Evolutionary conservation across 2,888 invertebrate genomes (phyloP), one percentile per base, ranked within the genome.

Genomic region (Globia sparganii): DNA sequence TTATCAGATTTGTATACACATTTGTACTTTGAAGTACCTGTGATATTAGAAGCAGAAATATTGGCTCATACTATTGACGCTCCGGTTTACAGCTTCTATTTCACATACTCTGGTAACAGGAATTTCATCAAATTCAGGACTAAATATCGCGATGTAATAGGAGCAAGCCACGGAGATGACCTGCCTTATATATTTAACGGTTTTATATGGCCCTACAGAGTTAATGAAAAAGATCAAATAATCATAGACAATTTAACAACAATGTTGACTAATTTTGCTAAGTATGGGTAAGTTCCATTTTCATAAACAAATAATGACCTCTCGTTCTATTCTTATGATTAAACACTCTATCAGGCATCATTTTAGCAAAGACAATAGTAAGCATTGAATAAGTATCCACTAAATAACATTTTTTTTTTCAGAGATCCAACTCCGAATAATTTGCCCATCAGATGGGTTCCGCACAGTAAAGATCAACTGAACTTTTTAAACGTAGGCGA

Each of bases 191-290:
- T 94, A 59, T 96, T 95, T 65, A 90, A 92, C 59, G 90, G 90
- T 6, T 87, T 84, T 49, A n/a, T 95, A 21, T 91, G 92, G 88
- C 94, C 95, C 0, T 93, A 91, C 56, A 80, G 86, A 58, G 88
- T 94, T 11, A 91, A 83, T 40, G 70, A 88, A 34, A 87, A 89
- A 62, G 96, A 96, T 86, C 86, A 84, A 58, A 84, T 83, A 78
- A 89, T 94, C 34, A 94, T 96, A 49, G 90, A 94, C 8, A 89
- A 88, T 78, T 91, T 96, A 85, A 94, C 95, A 2, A 91, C 88
- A 72, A 86, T 95, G 88, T 94, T 95, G 93, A 94, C 94, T 0
- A 94, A 96, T 83, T 96, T 96, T 81, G 96, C 96, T 5, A 96
- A 95, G 89, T 93, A 93, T 83, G 94, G 95, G 96, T 96, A 62